Percentiles rank a stretch among this genome's conserved stretches.
Evolutionary conservation across 2,797 vertebrate genomes (phyloP).

Genomic region (Anableps anableps): DNA sequence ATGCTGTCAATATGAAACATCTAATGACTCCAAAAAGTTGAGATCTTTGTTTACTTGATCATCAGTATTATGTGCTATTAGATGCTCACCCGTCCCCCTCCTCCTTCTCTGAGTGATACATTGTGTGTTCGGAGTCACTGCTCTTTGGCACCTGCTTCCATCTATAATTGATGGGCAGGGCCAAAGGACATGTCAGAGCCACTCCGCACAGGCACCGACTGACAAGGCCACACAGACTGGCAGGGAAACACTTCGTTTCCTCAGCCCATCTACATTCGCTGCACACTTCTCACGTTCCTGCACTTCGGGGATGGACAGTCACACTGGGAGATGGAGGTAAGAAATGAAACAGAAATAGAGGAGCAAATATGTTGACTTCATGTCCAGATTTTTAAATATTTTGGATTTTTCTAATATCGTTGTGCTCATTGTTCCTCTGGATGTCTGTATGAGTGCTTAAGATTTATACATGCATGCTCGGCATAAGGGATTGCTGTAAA

Average conservation of each 20-base stretch:
- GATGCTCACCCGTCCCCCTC: slow-evolving; percentile 8
- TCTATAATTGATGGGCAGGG: slow-evolving; percentile 75
- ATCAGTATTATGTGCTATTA: slow-evolving; percentile 15
- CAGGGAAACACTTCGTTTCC: slow-evolving; percentile 48
- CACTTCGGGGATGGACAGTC: slow-evolving; percentile 33
- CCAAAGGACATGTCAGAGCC: slow-evolving; percentile 64
- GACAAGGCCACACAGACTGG: slow-evolving; percentile 67
- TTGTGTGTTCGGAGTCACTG: slow-evolving; percentile 28
- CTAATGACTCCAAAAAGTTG: not conserved
- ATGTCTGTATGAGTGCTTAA: too few species aligned
- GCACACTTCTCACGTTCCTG: slow-evolving; percentile 46
- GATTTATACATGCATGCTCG: too few species aligned
- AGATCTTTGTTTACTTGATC: slow-evolving; percentile 20
- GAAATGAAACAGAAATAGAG: not conserved
- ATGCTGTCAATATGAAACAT: not conserved
- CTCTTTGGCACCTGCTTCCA: slow-evolving; percentile 56
- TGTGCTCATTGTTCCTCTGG: not conserved
- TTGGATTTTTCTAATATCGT: not conserved
- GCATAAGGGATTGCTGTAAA: too few species aligned
- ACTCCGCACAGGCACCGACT: slow-evolving; percentile 51
- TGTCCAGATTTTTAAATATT: slow-evolving; percentile 26
- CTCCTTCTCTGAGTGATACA: slow-evolving; percentile 16
- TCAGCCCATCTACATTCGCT: slow-evolving; percentile 54
- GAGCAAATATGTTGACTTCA: not conserved
- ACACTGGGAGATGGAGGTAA: slow-evolving; percentile 26